These are phyloP conservation scores for Lasiurus borealis DNA, from an alignment of 2,113 vertebrate species.

Conservation along the genomic window DNA sequence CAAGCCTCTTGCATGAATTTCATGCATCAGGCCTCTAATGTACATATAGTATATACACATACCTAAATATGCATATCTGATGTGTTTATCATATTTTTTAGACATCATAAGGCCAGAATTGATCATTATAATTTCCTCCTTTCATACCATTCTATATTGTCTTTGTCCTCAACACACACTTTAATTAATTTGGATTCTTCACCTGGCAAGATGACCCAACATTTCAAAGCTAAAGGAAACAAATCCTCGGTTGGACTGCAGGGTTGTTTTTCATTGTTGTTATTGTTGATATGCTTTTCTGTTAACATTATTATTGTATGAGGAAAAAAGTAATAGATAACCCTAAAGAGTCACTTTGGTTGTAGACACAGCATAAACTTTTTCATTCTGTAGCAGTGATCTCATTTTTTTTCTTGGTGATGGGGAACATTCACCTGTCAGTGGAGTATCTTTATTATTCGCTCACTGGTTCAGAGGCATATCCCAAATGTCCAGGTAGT, in stretches of 20 bases:
- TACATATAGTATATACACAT: background rate
- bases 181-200: constrained; percentile 39
- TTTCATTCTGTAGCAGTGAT: background rate
- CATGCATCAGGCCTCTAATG: background rate
- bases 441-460: background rate
- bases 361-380: background rate
- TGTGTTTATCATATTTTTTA: background rate
- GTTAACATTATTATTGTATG: background rate
- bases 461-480: background rate
- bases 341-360: background rate
- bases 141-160: background rate
- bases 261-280: background rate
- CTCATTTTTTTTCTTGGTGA: background rate
- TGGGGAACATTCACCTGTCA: background rate
- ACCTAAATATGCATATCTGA: background rate
- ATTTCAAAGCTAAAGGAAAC: background rate
- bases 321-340: background rate
- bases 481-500: background rate
- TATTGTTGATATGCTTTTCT: background rate
- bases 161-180: background rate
- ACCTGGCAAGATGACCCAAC: background rate
- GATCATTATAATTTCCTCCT: constrained; percentile 14
- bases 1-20: no score
- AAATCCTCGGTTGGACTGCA: background rate
- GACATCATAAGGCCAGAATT: background rate